Evolutionary conservation across 2,888 invertebrate species (phyloP).

Genomic region (Phortica okadai): DNA sequence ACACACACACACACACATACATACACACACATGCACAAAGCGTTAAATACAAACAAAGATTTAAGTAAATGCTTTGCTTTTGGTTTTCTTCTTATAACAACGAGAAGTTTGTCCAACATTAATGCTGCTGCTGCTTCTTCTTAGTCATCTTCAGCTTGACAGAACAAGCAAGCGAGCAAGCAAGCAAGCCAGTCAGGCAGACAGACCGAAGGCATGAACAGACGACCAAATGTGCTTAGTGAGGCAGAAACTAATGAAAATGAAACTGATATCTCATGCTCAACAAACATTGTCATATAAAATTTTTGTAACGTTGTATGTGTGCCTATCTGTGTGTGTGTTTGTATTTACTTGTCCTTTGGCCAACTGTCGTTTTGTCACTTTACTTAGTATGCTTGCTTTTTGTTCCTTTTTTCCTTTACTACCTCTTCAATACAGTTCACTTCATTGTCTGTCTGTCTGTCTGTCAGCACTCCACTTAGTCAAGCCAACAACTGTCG

Average conservation of each 20-base stretch:
- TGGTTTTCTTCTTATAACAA: background rate
- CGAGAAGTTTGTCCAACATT: background rate
- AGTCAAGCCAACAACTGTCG: too few species aligned
- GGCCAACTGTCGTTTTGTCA: slow-evolving; percentile 36
- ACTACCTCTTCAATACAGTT: slow-evolving; percentile 56
- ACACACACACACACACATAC: background rate
- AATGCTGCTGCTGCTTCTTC: background rate
- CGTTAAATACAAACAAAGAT: background rate
- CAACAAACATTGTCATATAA: slow-evolving; percentile 22
- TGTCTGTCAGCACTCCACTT: too few species aligned
- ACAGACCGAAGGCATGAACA: background rate
- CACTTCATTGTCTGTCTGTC: too few species aligned
- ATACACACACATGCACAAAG: background rate
- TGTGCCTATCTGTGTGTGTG: slow-evolving; percentile 42
- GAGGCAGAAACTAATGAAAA: slow-evolving; percentile 68
- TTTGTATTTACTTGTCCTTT: slow-evolving; percentile 44
- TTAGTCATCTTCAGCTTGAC: background rate
- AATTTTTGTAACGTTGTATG: slow-evolving; percentile 42
- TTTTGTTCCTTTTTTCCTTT: background rate
- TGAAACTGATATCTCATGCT: slow-evolving; percentile 64
- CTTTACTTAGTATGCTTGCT: too few species aligned
- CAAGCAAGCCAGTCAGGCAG: too few species aligned
- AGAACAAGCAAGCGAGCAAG: background rate
- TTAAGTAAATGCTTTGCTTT: too few species aligned
- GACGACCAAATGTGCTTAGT: slow-evolving; percentile 46